phyloP scores from a whole-genome alignment of 2,113 vertebrate genomes.

The Ameiurus melas region DNA sequence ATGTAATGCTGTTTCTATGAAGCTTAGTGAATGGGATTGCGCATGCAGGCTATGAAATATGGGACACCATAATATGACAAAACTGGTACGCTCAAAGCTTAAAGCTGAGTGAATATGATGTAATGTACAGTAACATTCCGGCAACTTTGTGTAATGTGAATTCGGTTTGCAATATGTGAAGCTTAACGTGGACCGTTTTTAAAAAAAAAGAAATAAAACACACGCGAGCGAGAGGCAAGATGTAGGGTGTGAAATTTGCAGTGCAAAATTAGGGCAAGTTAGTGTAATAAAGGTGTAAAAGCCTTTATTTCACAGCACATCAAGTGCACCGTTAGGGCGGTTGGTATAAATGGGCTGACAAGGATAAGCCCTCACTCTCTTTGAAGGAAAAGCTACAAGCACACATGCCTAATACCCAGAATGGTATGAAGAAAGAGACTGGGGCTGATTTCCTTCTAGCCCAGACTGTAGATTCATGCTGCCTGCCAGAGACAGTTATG shows the following conservation, averaged over 20 bases:
- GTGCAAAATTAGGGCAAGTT: not conserved
- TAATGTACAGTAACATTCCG: not conserved
- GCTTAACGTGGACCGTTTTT: not conserved
- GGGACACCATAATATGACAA: not conserved
- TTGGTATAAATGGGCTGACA: not conserved
- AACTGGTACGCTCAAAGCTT: not conserved
- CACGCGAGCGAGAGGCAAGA: no score
- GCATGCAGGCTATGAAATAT: not conserved
- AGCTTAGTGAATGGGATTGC: not conserved
- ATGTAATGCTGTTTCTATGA: not conserved
- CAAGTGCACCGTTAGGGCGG: not conserved
- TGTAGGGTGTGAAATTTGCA: not conserved
- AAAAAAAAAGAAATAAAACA: not conserved
- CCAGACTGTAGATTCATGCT: not conserved
- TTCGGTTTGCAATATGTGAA: not conserved
- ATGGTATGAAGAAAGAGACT: no score
- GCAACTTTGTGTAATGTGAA: not conserved
- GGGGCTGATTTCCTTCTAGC: not conserved
- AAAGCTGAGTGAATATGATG: conserved; percentile 5
- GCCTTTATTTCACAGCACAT: not conserved
- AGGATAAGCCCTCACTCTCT: not conserved
- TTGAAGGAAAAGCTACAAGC: not conserved
- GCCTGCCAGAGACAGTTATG: not conserved
- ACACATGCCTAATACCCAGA: not conserved
- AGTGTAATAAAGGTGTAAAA: not conserved